phyloP scores from a whole-genome alignment of 30 jellyfish, hydroid and myxozoan genomes.

The Aurelia sp. region DNA sequence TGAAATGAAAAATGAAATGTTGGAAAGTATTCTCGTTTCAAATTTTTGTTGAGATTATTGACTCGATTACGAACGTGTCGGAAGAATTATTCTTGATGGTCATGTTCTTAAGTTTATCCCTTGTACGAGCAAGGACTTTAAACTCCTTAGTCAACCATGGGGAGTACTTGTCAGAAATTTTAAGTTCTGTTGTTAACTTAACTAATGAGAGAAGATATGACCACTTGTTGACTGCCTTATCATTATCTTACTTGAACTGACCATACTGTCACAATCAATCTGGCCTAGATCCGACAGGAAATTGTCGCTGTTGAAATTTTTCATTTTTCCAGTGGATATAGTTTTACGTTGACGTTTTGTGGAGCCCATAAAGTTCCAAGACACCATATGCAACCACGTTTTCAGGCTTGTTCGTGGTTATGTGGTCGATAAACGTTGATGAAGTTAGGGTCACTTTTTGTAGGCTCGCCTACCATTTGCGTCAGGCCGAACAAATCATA shows the following conservation, averaged over 20 bases:
- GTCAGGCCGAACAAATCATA: too few species aligned
- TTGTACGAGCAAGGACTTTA: too few species aligned
- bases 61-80: too few species aligned
- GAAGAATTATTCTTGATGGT: too few species aligned
- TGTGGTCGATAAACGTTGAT: not conserved
- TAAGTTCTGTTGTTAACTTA: not conserved
- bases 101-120: too few species aligned
- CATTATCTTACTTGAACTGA: not conserved
- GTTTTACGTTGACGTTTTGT: not conserved
- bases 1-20: too few species aligned
- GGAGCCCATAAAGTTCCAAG: not conserved
- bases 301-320: too few species aligned
- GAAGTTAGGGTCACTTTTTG: not conserved
- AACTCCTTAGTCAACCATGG: too few species aligned
- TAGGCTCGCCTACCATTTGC: not conserved
- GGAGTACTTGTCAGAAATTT: too few species aligned
- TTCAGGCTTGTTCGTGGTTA: not conserved
- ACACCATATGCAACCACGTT: not conserved
- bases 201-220: not conserved
- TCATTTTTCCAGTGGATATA: too few species aligned
- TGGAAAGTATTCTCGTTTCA: too few species aligned
- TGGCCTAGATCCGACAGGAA: not conserved
- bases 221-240: slow-evolving; percentile 3
- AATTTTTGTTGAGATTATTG: too few species aligned
- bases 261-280: not conserved